phyloP scores from a whole-genome alignment of 2,797 vertebrate species.

The Centropyge bicolor region DNA sequence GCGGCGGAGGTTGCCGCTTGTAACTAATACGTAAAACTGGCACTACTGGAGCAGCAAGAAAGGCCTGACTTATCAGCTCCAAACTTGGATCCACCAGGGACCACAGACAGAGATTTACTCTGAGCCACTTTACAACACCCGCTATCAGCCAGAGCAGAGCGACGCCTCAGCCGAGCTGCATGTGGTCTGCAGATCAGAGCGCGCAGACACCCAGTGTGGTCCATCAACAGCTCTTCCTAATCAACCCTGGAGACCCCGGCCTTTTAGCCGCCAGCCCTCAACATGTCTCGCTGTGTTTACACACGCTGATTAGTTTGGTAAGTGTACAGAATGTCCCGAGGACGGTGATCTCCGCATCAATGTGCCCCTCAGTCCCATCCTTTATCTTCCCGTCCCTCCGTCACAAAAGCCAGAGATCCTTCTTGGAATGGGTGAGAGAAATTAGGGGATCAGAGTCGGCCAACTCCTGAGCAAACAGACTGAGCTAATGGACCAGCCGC shows the following conservation, averaged over 20 bases:
- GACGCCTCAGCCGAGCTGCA: conserved; percentile 33
- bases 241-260: conserved; percentile 88
- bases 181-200: conserved; percentile 72
- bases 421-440: conserved; percentile 89
- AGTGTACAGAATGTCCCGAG: conserved; percentile 90
- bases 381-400: conserved; percentile 71
- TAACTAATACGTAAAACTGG: neutral
- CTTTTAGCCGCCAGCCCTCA: conserved; percentile 82
- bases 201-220: conserved; percentile 84
- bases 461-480: conserved; percentile 95
- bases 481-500: conserved; percentile 91
- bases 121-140: conserved; percentile 22
- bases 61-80: conserved; percentile 13
- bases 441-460: conserved; percentile 92
- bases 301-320: conserved; percentile 89
- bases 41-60: neutral
- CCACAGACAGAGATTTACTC: conserved; percentile 14
- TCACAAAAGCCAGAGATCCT: conserved; percentile 91
- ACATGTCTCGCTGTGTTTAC: conserved; percentile 87
- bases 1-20: too few relatives aligned
- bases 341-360: conserved; percentile 87
- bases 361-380: conserved; percentile 77
- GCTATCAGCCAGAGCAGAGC: conserved; percentile 26
- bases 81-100: conserved; percentile 1
- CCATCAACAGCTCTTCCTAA: conserved; percentile 86